Conservation (phyloP, 2,113 vertebrate genomes). For the Chascanopsetta lugubris region DNA sequence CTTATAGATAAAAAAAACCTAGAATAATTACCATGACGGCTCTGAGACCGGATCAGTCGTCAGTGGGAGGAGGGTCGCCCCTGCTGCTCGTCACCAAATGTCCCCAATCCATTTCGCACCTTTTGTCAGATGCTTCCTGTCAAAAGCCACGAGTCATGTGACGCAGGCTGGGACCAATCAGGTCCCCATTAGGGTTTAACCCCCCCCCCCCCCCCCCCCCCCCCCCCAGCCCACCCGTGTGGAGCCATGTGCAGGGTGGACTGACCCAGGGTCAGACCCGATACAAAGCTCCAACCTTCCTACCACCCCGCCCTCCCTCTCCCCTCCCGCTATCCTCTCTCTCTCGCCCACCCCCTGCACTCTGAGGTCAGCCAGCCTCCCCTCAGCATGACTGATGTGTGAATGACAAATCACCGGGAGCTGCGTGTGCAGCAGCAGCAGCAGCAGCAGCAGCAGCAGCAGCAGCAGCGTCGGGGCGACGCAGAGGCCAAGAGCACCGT, state of each 20-base stretch:
- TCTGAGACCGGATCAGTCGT: too few relatives aligned
- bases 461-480: conserved; percentile 57
- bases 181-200: conserved; percentile 34
- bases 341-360: too few relatives aligned
- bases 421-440: conserved; percentile 53
- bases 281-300: conserved; percentile 33
- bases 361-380: conserved; percentile 44
- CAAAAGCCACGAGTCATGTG: conserved; percentile 26
- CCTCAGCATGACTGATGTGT: conserved; percentile 65
- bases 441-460: conserved; percentile 57
- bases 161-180: conserved; percentile 2
- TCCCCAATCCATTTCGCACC: conserved; percentile 7
- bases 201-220: conserved; percentile 28
- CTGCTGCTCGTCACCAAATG: conserved; percentile 5
- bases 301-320: not conserved
- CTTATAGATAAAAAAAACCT: too few relatives aligned
- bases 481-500: conserved; percentile 55
- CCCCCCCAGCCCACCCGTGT: conserved; percentile 39
- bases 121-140: conserved; percentile 21
- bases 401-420: conserved; percentile 67
- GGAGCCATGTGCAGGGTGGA: conserved; percentile 14
- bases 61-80: not conserved
- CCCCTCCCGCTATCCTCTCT: conserved; percentile 31
- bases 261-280: conserved; percentile 23
- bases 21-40: too few relatives aligned